Percentiles rank a stretch among this genome's conserved stretches.
These are phyloP conservation scores for Sinella curviseta DNA, from an alignment of 1,140 invertebrate genomes.

Conservation along the genomic window DNA sequence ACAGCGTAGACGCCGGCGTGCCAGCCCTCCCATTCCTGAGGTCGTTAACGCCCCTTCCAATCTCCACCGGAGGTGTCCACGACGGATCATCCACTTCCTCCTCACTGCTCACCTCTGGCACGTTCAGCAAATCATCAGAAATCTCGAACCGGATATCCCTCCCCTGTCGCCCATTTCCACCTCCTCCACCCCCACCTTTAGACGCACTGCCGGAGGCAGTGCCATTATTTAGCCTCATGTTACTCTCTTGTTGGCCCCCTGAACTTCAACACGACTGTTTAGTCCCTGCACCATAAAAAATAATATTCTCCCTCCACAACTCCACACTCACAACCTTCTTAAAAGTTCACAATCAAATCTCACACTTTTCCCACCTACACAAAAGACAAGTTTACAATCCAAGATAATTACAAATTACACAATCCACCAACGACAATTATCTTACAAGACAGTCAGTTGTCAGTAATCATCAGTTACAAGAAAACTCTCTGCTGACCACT, in stretches of 20 bases:
- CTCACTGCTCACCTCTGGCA: background rate
- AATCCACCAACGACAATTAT: too few species aligned
- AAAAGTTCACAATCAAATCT: too few species aligned
- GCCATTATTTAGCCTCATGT: background rate
- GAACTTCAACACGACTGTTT: background rate
- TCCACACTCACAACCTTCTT: too few species aligned
- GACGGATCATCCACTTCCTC: too few species aligned
- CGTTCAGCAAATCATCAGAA: background rate
- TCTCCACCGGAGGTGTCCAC: background rate
- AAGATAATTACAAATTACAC: too few species aligned
- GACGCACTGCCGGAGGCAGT: background rate
- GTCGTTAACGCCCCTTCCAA: slow-evolving; percentile 2
- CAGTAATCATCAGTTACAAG: too few species aligned
- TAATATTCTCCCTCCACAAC: too few species aligned
- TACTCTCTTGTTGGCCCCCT: background rate
- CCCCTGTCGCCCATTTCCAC: background rate
- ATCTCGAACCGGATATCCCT: background rate
- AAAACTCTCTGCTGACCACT: too few species aligned
- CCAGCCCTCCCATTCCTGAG: background rate
- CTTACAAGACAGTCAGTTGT: too few species aligned
- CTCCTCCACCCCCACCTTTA: background rate
- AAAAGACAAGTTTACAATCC: too few species aligned
- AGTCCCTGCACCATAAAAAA: background rate
- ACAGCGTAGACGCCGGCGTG: background rate
- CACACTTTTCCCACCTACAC: too few species aligned